These are phyloP conservation scores for Egretta garzetta DNA, from an alignment of 2,113 vertebrate species.

Conservation along the genomic window DNA sequence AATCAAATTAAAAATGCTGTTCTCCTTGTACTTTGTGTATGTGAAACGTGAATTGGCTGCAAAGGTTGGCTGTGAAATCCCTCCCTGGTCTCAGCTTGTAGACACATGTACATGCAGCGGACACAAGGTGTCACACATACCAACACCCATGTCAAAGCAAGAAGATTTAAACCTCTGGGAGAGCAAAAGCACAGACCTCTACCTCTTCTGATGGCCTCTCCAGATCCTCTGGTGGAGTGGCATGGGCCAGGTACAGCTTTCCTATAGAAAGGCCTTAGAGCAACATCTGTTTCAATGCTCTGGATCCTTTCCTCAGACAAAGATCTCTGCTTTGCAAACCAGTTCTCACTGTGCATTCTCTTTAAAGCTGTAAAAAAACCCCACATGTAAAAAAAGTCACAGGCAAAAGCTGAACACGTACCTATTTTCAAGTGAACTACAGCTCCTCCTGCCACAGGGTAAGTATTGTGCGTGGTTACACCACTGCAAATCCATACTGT, in stretches of 20 bases:
- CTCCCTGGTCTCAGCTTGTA: background rate
- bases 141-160: background rate
- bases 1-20: background rate
- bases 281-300: background rate
- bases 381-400: background rate
- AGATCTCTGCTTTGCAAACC: background rate
- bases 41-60: slow-evolving; percentile 15
- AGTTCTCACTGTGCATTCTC: background rate
- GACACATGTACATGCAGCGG: background rate
- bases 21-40: background rate
- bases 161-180: background rate
- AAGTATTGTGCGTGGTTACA: background rate
- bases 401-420: background rate
- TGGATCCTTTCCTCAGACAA: background rate
- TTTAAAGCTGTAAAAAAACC: background rate
- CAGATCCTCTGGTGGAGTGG: background rate
- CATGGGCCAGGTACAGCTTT: background rate
- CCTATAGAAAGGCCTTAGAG: background rate
- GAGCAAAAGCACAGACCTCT: background rate
- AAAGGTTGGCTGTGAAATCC: background rate
- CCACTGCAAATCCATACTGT: background rate
- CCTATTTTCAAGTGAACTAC: background rate
- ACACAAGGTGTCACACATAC: background rate
- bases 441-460: background rate
- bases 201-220: background rate